Conservation (phyloP, 2,113 vertebrate genomes). For the Rana temporaria region DNA sequence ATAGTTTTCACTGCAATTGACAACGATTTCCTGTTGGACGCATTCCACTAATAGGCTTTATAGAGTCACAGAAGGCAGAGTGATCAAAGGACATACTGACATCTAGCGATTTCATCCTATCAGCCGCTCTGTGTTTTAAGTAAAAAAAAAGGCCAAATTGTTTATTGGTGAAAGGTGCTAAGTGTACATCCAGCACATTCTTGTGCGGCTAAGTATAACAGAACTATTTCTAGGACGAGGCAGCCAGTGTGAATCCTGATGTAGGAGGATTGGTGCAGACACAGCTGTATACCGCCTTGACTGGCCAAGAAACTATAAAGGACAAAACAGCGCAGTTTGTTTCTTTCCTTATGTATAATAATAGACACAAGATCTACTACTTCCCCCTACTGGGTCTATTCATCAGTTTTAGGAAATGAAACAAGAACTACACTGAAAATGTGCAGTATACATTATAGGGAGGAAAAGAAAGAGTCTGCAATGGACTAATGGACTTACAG, state of each 20-base stretch:
- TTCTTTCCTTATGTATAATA: conserved; percentile 27
- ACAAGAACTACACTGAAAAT: conserved; percentile 9
- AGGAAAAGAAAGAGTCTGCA: background rate
- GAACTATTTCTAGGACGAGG: background rate
- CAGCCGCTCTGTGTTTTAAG: conserved; percentile 17
- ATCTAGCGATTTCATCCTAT: conserved; percentile 12
- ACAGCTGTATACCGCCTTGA: background rate
- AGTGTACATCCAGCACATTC: conserved; percentile 11
- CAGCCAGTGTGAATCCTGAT: conserved; percentile 3
- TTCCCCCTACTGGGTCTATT: conserved; percentile 5
- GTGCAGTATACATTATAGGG: conserved; percentile 4
- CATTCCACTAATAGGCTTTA: conserved; percentile 32
- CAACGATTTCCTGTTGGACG: conserved; percentile 42
- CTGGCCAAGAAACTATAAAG: background rate
- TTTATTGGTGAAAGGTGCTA: conserved; percentile 17
- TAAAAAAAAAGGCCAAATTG: background rate
- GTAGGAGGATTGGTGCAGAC: conserved; percentile 10
- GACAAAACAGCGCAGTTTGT: conserved; percentile 13
- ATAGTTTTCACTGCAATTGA: conserved; percentile 38
- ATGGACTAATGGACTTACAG: background rate
- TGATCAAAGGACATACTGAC: conserved; percentile 22
- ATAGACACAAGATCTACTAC: conserved; percentile 9
- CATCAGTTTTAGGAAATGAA: conserved; percentile 26
- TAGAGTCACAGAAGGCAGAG: conserved; percentile 29
- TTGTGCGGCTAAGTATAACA: background rate